Evolutionary conservation across 1,140 invertebrate species (phyloP), one percentile per base, ranked within the genome.

Genomic region (Drosophila sucinea): DNA sequence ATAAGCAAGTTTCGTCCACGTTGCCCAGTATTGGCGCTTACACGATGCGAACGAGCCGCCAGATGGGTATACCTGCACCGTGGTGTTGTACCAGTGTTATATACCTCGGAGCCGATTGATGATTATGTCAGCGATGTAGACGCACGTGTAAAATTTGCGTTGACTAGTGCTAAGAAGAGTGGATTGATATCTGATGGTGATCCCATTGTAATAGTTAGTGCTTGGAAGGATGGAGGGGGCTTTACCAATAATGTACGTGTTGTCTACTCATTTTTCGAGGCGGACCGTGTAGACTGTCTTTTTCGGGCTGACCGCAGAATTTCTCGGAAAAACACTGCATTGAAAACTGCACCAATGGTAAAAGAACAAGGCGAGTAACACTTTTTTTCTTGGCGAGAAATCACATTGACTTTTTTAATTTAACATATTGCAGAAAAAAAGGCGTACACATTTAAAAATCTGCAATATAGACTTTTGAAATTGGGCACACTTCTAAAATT

Each of bases 221-320:
- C 98, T 67, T 99, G 98, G 98, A 95, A 96, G 83, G 95, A 97
- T 90, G 98, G 98, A 60, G 96, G 98, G 61, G 99, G 99, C 57
- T 98, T 96, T 90, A 99, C 98, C 77, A 99, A 99, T 93, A 99
- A 98, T 70, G 94, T 99, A 92, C 95, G 98, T 38, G 94, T 99
- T 82, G 95, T 99, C 94, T 97, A 95, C 90, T 96, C 97, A 93
- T 93, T 84, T 38, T 91, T 91, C 32, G 89, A 91, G 64, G 61
- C 86, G 3, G 80, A 91, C n/a, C 73, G 58, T 4, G 58, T 87
- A 17, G 90, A 91, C 5, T 86, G 85, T 38, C 55, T 90, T 1
- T 78, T 83, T 35, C 64, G 76, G 3, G 56, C 67, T 17, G 79
- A 91, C 41, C 65, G 73, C 4, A 17, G 61, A 6, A 11, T n/a